phyloP scores from a whole-genome alignment of 2,113 vertebrate species.

The Lethenteron reissneri region DNA sequence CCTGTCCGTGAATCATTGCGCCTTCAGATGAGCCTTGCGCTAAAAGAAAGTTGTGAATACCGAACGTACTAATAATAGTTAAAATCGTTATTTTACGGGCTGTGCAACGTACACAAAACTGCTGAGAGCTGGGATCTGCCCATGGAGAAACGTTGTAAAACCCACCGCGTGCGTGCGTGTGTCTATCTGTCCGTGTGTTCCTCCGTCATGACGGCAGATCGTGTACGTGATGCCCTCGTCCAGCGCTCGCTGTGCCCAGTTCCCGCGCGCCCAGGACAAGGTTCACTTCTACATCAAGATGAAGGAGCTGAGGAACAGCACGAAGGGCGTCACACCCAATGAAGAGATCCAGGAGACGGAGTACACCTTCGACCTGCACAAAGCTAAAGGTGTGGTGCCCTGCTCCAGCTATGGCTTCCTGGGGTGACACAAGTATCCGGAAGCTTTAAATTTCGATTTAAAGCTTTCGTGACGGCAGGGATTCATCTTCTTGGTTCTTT shows the following conservation, averaged over 20 bases:
- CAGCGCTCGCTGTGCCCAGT: constrained; percentile 87
- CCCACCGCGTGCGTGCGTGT: not conserved
- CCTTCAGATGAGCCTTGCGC: too few species aligned
- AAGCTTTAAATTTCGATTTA: too few species aligned
- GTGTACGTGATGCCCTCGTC: constrained; percentile 93
- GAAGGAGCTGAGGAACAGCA: constrained; percentile 60
- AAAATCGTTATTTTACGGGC: too few species aligned
- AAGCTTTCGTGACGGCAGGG: too few species aligned
- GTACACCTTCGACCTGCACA: constrained; percentile 50
- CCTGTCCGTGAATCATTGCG: too few species aligned
- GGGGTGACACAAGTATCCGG: not conserved
- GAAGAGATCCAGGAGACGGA: constrained; percentile 53
- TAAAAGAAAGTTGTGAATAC: too few species aligned
- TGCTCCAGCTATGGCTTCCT: not conserved
- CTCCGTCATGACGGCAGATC: constrained; percentile 26
- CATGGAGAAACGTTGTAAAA: too few species aligned
- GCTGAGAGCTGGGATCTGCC: too few species aligned
- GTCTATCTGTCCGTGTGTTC: constrained; percentile 7
- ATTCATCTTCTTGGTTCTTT: too few species aligned
- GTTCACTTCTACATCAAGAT: constrained; percentile 97
- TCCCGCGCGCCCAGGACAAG: constrained; percentile 91
- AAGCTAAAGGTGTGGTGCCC: constrained; percentile 61
- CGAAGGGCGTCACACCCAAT: constrained; percentile 37
- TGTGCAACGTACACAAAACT: too few species aligned
- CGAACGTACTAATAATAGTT: too few species aligned